Evolutionary conservation across 2,888 invertebrate species (phyloP), one percentile per base, ranked within the genome.

Genomic region (Melikaiella ostensackeni): DNA sequence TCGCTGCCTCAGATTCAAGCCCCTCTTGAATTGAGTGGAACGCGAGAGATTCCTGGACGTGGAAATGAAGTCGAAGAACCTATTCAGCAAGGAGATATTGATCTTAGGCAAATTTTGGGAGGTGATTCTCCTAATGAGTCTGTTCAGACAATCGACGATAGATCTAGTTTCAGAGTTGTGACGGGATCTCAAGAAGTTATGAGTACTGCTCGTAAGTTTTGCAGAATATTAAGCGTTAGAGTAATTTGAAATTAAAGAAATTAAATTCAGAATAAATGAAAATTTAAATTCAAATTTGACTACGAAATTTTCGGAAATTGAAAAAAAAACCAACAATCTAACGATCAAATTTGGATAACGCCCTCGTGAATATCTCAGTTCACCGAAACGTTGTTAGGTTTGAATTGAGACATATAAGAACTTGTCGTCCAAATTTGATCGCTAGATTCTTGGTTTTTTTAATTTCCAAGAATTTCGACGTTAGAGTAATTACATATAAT

Each of bases 171-270:
- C 19, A 83, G 91, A 80, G 87, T 91, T 61, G 90, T 91, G 9
- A 90, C 91, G 24, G 91, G 91, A 0, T 91, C 91, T 8, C 91
- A 88, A 42, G 89, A 90, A 84, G 84, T 87, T 73, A 82, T 86
- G 35, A 78, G 81, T 64, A 75, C 85, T 74, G 64, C 81, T 77
- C 82, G 88, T 88, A 77, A 88, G 89, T 85, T 50, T 75, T 35
- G 13, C 59, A 24, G n/a, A 21, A 24, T 16, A 21, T 55, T 21
- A 55, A 55, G n/a, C 5, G 21, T n/a, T 55, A 21, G 21, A n/a
- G 19, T 55, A 21, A n/a, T 46, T 30, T 30, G 2, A 30, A 30
- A 30, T 30, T 30, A 3, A 30, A 30, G 30, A 30, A 30, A 30
- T 30, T 4, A 30, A 30, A 4, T 30, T 30, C 30, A 30, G 30